These are phyloP conservation scores for Labeo rohita DNA, from an alignment of 2,113 vertebrate species.

Conservation along the genomic window DNA sequence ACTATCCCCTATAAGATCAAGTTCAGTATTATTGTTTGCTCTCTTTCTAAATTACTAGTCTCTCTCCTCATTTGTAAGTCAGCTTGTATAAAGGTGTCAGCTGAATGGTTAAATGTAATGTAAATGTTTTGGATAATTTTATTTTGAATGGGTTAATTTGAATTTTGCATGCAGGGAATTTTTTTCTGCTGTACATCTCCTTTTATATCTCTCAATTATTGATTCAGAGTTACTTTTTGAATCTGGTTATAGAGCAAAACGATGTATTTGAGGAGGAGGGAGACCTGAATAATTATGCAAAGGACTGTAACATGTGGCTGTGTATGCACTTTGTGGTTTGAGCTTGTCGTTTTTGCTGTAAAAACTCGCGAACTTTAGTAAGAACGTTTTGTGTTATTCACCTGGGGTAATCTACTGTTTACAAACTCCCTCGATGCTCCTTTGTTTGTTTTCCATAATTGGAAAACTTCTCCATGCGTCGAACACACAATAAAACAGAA, in stretches of 20 bases:
- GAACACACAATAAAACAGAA: neutral
- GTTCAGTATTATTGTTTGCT: neutral
- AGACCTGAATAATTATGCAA: neutral
- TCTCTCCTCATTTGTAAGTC: neutral
- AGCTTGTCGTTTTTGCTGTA: neutral
- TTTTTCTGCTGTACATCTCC: neutral
- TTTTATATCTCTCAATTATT: neutral
- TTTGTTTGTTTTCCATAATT: slow-evolving; percentile 1
- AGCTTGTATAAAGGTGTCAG: neutral
- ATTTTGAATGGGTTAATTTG: neutral
- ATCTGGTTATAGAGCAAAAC: neutral
- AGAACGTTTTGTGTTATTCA: neutral
- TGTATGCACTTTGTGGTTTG: slow-evolving; percentile 1
- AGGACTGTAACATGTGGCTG: neutral
- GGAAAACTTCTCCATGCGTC: neutral
- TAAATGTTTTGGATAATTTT: neutral
- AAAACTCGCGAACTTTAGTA: neutral
- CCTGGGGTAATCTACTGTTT: neutral
- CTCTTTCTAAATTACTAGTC: neutral
- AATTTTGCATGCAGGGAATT: neutral
- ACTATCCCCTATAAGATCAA: neutral
- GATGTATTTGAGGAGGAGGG: neutral
- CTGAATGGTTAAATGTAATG: neutral
- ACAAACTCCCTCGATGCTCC: neutral
- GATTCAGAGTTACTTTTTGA: neutral